Base-by-base conservation (phyloP, 2,113 vertebrate species). In the Eurypyga helias region DNA sequence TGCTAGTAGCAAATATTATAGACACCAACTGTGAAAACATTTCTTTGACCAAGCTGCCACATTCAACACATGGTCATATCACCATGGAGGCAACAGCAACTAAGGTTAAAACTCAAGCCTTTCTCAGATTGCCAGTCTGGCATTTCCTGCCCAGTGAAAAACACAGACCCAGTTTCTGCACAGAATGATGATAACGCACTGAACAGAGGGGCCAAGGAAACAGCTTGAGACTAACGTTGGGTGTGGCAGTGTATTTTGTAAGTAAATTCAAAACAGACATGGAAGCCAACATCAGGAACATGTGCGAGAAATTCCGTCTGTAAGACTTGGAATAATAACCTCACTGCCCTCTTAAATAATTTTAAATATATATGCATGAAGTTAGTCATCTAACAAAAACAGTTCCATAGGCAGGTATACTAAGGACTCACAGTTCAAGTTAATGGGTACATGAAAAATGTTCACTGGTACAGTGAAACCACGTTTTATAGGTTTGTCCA, bases 201-300 rank as follows among this genome's bases (percentile, higher is more conserved):
- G 23, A 92, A 60, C 66, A 58, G 84, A 94, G 90, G 69, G 88
- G 83, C 46, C 80, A 87, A 88, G 86, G 87, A 96, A 95, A 94
- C 49, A 66, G 73, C 49, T 89, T 55, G 80, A 92, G 89, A 92
- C 55, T 93, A 90, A 93, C 90, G 95, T 83, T 62, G 89, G 92
- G 95, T 93, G 94, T 95, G 89, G 87, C 81, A 52, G 77, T 79
- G 38, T 81, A 80, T 92, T 96, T 92, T 95, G 80, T 73, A 76
- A 95, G 95, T 79, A 92, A 96, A 96, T 95, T 94, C 89, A 86
- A 96, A 95, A 87, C 93, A 96, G 83, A 52, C 80, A 62, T 72
- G 49, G 85, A 89, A 89, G 93, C 87, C 80, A 87, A 6, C 85
- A 90, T 95, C 72, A 81, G 72, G 85, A 91, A 73, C 96, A 94